Conservation (phyloP, 2,113 vertebrate species). For the Melanostigma gelatinosum region DNA sequence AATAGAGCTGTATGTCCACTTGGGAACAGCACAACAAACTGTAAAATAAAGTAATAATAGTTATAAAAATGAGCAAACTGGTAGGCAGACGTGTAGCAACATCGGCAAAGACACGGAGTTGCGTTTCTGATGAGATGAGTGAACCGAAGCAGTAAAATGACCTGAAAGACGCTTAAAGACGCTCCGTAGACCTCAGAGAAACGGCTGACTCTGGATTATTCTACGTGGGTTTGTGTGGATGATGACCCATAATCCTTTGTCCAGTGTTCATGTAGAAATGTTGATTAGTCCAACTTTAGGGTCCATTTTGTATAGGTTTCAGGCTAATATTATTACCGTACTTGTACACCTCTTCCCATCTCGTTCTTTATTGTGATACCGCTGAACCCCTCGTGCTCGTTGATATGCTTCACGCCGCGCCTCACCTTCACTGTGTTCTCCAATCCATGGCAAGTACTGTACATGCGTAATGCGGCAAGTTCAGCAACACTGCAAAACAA, state of each 20-base stretch:
- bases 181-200: neutral
- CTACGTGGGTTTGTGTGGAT: neutral
- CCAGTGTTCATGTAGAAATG: neutral
- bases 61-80: neutral
- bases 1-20: neutral
- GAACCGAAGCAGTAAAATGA: neutral
- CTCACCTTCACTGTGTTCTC: slow-evolving; percentile 40
- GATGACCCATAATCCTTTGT: neutral
- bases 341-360: neutral
- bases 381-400: neutral
- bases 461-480: slow-evolving; percentile 4
- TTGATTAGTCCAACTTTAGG: neutral
- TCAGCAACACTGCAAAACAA: slow-evolving; percentile 36
- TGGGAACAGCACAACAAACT: neutral
- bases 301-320: neutral
- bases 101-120: neutral
- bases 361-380: neutral
- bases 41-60: neutral
- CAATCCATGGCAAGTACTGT: slow-evolving; percentile 22
- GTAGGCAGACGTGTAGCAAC: neutral
- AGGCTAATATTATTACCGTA: neutral
- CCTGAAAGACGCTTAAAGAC: neutral
- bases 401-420: neutral
- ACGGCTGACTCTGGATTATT: neutral
- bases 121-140: neutral